A percentile compares a stretch with the other conserved stretches of the same genome.
Conservation (phyloP, 2,113 vertebrate genomes). For the Poeciliopsis prolifica region DNA sequence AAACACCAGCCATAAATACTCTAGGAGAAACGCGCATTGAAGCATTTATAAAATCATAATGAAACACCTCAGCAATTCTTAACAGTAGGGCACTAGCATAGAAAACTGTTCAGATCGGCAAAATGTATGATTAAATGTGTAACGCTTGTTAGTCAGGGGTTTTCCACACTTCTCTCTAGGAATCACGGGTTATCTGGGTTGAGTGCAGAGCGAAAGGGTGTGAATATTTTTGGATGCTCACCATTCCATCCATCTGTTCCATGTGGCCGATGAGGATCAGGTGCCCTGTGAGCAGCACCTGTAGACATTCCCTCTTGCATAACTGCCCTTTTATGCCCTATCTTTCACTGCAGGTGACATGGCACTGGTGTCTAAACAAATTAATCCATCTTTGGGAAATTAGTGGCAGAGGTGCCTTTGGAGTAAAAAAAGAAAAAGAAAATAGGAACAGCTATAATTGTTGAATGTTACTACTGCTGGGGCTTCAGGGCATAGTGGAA, state of each 20-base stretch:
- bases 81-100: not conserved
- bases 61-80: not conserved
- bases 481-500: slow-evolving; percentile 34
- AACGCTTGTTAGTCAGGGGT: slow-evolving; percentile 44
- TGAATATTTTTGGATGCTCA: slow-evolving; percentile 55
- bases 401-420: slow-evolving; percentile 7
- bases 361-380: slow-evolving; percentile 43
- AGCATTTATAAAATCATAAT: not conserved
- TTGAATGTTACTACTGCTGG: slow-evolving; percentile 34
- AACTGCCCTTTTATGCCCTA: slow-evolving; percentile 25
- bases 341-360: slow-evolving; percentile 40
- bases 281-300: slow-evolving; percentile 53
- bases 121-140: slow-evolving; percentile 10
- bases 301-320: slow-evolving; percentile 56
- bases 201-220: slow-evolving; percentile 15
- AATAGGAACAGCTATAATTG: slow-evolving; percentile 5
- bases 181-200: slow-evolving; percentile 49
- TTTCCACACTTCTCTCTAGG: slow-evolving; percentile 49
- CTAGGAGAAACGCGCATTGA: not conserved
- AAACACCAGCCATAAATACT: not conserved
- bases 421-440: slow-evolving; percentile 9
- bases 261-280: slow-evolving; percentile 39
- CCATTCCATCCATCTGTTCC: slow-evolving; percentile 52
- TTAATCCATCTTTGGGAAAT: slow-evolving; percentile 24
- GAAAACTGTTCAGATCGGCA: not conserved